Percentiles rank a stretch among this genome's conserved stretches.
phyloP scores from a whole-genome alignment of 2,113 vertebrate genomes.

The Mesoclemmys tuberculata region DNA sequence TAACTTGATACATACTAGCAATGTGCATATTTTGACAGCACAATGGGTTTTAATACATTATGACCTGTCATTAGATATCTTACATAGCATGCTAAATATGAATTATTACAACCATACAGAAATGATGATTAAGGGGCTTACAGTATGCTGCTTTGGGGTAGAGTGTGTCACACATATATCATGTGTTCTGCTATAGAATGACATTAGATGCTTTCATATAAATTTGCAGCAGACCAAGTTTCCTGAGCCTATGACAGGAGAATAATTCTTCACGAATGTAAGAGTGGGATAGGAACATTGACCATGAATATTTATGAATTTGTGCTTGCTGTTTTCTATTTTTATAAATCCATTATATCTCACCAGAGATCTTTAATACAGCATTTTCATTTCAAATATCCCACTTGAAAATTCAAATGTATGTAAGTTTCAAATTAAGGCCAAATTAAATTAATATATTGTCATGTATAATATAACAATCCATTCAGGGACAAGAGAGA shows the following conservation, averaged over 20 bases:
- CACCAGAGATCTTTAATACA: constrained; percentile 43
- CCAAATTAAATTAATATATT: constrained; percentile 30
- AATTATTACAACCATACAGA: no score
- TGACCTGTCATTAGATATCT: no score
- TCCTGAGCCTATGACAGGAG: neutral
- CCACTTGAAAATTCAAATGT: constrained; percentile 47
- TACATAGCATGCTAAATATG: no score
- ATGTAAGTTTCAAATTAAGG: constrained; percentile 34
- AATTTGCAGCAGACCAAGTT: neutral
- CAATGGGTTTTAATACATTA: no score
- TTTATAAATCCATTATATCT: constrained; percentile 48
- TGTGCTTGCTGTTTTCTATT: constrained; percentile 38
- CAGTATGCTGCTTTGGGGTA: no score
- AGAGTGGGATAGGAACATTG: constrained; percentile 13
- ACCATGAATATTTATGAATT: constrained; percentile 56
- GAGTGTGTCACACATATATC: neutral
- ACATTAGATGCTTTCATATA: constrained; percentile 2
- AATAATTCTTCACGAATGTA: neutral
- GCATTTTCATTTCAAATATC: constrained; percentile 51
- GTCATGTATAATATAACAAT: constrained; percentile 4
- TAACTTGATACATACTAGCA: no score
- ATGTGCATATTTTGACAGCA: no score
- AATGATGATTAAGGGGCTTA: no score
- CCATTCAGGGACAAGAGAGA: neutral
- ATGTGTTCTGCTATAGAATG: neutral